phyloP scores from a whole-genome alignment of 2,888 invertebrate genomes.

The Penaeus monodon region DNA sequence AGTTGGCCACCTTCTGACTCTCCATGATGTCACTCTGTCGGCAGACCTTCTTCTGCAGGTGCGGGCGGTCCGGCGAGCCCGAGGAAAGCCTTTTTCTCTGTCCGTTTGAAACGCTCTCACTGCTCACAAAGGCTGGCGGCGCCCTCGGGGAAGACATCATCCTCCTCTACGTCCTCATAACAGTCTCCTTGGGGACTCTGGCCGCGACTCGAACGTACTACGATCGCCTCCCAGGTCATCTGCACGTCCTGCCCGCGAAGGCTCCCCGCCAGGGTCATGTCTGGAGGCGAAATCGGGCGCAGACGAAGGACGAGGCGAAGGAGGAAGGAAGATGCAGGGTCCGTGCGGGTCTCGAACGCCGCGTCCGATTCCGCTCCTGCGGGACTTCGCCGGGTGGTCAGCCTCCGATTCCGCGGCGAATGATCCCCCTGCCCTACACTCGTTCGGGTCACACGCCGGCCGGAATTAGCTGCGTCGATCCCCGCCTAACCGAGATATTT shows the following conservation, averaged over 20 bases:
- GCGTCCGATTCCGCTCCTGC: neutral
- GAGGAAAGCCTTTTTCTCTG: slow-evolving; percentile 56
- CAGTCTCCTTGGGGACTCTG: neutral
- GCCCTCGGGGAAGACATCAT: slow-evolving; percentile 34
- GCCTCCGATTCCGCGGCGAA: too few relatives aligned
- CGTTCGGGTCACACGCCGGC: too few relatives aligned
- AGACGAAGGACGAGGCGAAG: neutral
- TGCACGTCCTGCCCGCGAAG: slow-evolving; percentile 13
- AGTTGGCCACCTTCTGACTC: slow-evolving; percentile 74
- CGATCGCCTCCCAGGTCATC: slow-evolving; percentile 27
- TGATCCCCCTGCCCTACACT: too few relatives aligned
- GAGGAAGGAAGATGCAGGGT: neutral
- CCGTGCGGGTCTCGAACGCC: neutral
- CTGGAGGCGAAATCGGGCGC: slow-evolving; percentile 14
- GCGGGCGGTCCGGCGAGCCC: slow-evolving; percentile 42
- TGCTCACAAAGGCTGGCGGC: slow-evolving; percentile 39
- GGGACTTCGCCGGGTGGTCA: too few relatives aligned
- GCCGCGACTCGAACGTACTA: neutral
- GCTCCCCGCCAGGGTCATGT: slow-evolving; percentile 19
- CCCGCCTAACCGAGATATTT: neutral
- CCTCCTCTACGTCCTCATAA: slow-evolving; percentile 44
- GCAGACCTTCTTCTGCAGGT: slow-evolving; percentile 50
- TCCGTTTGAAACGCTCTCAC: slow-evolving; percentile 57
- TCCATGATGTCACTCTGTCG: slow-evolving; percentile 62
- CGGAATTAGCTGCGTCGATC: too few relatives aligned